These are phyloP conservation scores for Clangula hyemalis DNA, from an alignment of 2,797 vertebrate species.

Conservation along the genomic window DNA sequence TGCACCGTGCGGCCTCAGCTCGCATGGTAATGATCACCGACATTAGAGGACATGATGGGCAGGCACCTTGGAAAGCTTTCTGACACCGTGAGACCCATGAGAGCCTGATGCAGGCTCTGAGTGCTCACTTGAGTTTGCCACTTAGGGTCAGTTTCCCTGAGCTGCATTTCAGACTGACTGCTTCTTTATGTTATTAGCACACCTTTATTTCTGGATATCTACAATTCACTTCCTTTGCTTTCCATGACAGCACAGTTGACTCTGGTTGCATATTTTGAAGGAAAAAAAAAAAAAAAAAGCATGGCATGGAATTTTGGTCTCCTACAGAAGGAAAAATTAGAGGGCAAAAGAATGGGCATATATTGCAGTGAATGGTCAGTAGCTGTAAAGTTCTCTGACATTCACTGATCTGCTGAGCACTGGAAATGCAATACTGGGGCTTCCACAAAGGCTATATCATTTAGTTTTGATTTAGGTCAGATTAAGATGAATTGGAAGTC, in stretches of 20 bases:
- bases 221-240: neutral
- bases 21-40: fast-evolving
- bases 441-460: neutral
- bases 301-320: neutral
- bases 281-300: no score
- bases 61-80: neutral
- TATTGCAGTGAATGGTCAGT: neutral
- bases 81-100: neutral
- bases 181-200: neutral
- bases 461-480: neutral
- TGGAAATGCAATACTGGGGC: neutral
- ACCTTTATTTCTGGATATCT: neutral
- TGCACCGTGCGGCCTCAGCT: neutral
- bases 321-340: neutral
- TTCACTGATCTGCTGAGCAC: neutral
- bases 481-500: neutral
- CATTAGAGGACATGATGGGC: neutral
- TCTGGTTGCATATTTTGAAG: neutral
- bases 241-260: neutral
- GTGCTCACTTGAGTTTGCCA: neutral
- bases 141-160: neutral
- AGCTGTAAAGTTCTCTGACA: neutral
- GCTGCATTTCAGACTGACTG: neutral
- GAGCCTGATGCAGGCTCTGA: neutral
- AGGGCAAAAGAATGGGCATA: neutral